These are phyloP conservation scores for Riparia riparia DNA, from an alignment of 2,113 vertebrate genomes.

Conservation along the genomic window DNA sequence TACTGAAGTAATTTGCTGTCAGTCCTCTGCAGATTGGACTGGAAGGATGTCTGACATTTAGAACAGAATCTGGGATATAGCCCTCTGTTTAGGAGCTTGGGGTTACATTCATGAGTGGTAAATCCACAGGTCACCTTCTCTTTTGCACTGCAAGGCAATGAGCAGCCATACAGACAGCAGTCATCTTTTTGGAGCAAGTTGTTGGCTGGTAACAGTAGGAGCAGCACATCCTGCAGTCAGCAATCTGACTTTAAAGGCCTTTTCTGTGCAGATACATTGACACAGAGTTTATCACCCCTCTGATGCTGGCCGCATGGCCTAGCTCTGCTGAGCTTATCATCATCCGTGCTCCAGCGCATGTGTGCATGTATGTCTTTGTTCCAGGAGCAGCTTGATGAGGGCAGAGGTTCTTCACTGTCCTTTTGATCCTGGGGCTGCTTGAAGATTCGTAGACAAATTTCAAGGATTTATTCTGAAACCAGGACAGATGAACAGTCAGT, in stretches of 20 bases:
- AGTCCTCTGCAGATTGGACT: background rate
- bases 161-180: background rate
- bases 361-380: background rate
- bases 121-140: background rate
- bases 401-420: background rate
- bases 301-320: constrained; percentile 32
- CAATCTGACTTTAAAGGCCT: background rate
- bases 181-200: background rate
- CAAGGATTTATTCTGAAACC: background rate
- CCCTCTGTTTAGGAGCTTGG: background rate
- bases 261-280: background rate
- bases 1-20: background rate
- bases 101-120: background rate
- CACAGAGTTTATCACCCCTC: background rate
- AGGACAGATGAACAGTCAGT: background rate
- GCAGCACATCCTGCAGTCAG: background rate
- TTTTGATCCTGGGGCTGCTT: background rate
- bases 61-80: background rate
- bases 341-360: background rate
- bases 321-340: background rate
- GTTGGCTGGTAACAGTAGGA: background rate
- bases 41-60: background rate
- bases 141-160: accelerated
- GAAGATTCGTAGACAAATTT: background rate
- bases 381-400: background rate